These are phyloP conservation scores for Tenthredo livida DNA, from an alignment of 2,888 invertebrate species.

Conservation along the genomic window DNA sequence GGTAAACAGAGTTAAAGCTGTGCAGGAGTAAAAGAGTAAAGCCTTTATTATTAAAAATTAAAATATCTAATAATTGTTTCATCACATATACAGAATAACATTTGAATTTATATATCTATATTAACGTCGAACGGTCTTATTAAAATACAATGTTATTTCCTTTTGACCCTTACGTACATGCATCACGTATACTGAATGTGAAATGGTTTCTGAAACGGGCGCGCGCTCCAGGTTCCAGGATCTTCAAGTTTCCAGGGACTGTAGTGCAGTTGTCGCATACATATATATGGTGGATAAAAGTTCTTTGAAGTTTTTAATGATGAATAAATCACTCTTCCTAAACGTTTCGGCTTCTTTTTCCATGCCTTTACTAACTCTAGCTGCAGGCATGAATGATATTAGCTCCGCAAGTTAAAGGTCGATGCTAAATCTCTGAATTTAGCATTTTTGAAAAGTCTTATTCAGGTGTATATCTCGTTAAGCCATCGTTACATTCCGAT, in stretches of 20 bases:
- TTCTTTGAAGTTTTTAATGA: not conserved
- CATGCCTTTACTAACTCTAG: not conserved
- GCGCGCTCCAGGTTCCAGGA: not conserved
- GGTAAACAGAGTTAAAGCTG: not conserved
- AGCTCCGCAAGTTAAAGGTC: not conserved
- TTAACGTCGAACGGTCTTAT: slow-evolving; percentile 55
- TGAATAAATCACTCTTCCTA: not conserved
- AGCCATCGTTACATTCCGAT: slow-evolving; percentile 24
- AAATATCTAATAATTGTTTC: slow-evolving; percentile 62
- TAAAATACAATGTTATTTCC: slow-evolving; percentile 59
- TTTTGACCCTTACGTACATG: slow-evolving; percentile 53
- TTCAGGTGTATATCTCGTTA: not conserved
- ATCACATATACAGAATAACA: slow-evolving; percentile 58
- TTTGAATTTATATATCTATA: slow-evolving; percentile 56
- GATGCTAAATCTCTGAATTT: not conserved
- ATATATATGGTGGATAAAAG: not conserved
- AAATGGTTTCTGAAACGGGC: not conserved
- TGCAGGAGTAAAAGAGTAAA: slow-evolving; percentile 60
- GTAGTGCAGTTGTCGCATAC: not conserved
- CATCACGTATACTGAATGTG: slow-evolving; percentile 2
- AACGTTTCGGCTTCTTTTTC: not conserved
- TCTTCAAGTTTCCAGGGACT: not conserved
- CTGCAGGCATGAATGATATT: not conserved
- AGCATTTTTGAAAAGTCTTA: slow-evolving; percentile 34
- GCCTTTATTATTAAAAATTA: slow-evolving; percentile 71